Conservation (phyloP, 1,140 invertebrate species). For the Trichonephila inaurata region DNA sequence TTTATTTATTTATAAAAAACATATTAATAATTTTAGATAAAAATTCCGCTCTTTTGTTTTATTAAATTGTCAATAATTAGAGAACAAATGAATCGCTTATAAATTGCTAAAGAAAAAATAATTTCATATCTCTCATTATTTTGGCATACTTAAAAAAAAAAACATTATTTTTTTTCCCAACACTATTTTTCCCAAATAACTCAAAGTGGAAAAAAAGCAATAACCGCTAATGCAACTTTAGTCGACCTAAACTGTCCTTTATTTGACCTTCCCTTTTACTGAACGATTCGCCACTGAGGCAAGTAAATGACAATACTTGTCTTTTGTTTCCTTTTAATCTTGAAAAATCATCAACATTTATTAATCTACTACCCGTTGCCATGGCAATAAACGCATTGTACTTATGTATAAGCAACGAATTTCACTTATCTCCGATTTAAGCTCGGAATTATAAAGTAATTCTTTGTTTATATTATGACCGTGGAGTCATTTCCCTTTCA, state of each 20-base stretch:
- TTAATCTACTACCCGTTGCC: slow-evolving; percentile 24
- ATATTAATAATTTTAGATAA: too few relatives aligned
- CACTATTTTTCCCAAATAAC: too few relatives aligned
- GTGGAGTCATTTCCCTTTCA: slow-evolving; percentile 11
- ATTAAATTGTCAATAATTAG: too few relatives aligned
- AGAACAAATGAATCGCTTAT: too few relatives aligned
- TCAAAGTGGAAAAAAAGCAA: too few relatives aligned
- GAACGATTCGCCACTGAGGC: slow-evolving; percentile 23
- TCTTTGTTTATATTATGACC: slow-evolving; percentile 34
- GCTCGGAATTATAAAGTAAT: slow-evolving; percentile 24
- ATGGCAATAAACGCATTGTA: slow-evolving; percentile 26
- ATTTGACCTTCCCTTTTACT: slow-evolving; percentile 18
- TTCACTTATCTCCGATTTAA: slow-evolving; percentile 41
- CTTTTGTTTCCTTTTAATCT: slow-evolving; percentile 50
- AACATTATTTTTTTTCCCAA: too few relatives aligned
- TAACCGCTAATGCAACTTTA: not conserved
- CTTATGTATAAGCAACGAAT: slow-evolving; percentile 1
- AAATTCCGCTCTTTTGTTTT: too few relatives aligned
- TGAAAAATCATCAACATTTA: slow-evolving; percentile 45
- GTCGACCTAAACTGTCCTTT: not conserved
- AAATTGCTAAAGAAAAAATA: too few relatives aligned
- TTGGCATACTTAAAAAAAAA: too few relatives aligned
- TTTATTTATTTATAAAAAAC: too few relatives aligned
- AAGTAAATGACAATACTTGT: slow-evolving; percentile 11
- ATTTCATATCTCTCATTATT: too few relatives aligned